Conservation (phyloP, 2,113 vertebrate species). For the Pavo muticus region DNA sequence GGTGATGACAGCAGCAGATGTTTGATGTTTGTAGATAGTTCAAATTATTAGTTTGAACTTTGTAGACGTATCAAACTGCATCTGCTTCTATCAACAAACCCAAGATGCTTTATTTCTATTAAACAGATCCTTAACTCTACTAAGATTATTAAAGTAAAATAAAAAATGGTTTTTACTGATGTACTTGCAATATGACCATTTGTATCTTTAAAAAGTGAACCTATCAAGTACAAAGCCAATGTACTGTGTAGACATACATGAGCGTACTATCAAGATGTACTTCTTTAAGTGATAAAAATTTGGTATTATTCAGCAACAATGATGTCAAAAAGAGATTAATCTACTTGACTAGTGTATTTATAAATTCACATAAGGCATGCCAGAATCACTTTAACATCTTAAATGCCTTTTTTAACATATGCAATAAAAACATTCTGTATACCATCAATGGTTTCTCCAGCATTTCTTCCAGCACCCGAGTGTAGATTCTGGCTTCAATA, state of each 20-base stretch:
- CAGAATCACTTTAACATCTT: background rate
- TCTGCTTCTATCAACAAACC: slow-evolving; percentile 37
- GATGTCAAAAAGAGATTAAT: background rate
- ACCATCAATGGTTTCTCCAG: background rate
- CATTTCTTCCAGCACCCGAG: background rate
- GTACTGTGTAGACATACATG: background rate
- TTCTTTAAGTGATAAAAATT: background rate
- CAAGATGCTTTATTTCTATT: background rate
- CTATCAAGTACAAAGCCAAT: background rate
- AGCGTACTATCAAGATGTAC: background rate
- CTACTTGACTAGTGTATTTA: background rate
- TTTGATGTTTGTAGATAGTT: slow-evolving; percentile 39
- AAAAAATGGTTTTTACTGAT: background rate
- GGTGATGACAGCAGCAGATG: background rate
- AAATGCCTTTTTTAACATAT: background rate
- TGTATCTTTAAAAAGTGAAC: background rate
- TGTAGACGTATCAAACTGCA: background rate
- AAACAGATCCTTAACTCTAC: background rate
- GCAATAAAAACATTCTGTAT: background rate
- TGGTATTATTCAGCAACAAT: background rate
- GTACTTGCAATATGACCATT: background rate
- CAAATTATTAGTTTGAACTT: slow-evolving; percentile 10
- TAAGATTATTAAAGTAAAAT: slow-evolving; percentile 1
- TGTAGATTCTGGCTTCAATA: background rate
- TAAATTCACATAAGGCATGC: background rate